phyloP scores from a whole-genome alignment of 2,113 vertebrate genomes.

The Lynx canadensis region DNA sequence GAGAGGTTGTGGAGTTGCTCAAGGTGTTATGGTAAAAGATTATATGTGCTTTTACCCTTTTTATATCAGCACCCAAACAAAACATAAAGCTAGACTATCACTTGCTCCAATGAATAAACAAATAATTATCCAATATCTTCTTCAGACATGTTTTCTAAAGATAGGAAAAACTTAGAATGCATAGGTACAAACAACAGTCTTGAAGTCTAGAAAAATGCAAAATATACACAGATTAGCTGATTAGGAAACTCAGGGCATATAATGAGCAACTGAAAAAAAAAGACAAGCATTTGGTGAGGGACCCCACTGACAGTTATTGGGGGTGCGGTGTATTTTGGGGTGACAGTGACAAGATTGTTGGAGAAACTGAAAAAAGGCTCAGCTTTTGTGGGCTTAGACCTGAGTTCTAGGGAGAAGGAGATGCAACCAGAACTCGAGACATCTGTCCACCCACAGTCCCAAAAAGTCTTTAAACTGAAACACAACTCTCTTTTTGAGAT shows the following conservation, averaged over 20 bases:
- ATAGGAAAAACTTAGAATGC: background rate
- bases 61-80: background rate
- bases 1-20: background rate
- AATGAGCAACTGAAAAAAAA: background rate
- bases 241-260: background rate
- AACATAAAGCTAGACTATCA: background rate
- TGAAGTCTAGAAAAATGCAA: background rate
- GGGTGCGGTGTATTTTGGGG: background rate
- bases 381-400: background rate
- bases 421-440: background rate
- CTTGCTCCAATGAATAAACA: background rate
- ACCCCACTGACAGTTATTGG: background rate
- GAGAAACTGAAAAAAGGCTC: background rate
- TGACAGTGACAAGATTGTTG: background rate
- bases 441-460: background rate
- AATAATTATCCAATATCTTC: background rate
- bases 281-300: background rate
- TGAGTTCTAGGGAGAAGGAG: fast-evolving
- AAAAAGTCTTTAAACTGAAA: background rate
- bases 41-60: background rate
- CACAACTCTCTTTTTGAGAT: background rate
- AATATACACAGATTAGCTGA: background rate
- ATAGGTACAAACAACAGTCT: background rate
- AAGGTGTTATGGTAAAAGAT: background rate
- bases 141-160: background rate